Percentiles rank a stretch among this genome's conserved stretches.
Conservation (phyloP, 2,888 invertebrate species). For the Sarcophaga variegata region DNA sequence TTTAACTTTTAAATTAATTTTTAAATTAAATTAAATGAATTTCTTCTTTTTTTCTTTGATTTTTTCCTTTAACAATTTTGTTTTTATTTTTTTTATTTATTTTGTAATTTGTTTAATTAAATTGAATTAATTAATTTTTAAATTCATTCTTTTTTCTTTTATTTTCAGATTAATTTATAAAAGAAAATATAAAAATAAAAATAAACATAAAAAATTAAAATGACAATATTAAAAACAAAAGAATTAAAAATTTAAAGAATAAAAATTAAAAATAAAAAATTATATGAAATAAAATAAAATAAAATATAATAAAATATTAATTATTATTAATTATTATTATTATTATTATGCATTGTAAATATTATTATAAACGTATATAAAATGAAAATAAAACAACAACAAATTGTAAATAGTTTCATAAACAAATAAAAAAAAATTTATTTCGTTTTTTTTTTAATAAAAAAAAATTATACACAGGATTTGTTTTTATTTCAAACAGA, state of each 20-base stretch:
- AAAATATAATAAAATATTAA: neutral
- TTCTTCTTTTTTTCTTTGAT: neutral
- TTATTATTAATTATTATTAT: constrained; percentile 50
- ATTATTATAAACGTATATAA: constrained; percentile 36
- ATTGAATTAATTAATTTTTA: constrained; percentile 25
- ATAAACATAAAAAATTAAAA: constrained; percentile 46
- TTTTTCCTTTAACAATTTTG: constrained; percentile 10
- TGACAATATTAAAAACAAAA: constrained; percentile 65
- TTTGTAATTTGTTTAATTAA: constrained; percentile 16
- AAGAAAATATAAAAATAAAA: constrained; percentile 36
- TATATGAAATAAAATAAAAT: too few relatives aligned
- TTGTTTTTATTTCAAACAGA: constrained; percentile 18
- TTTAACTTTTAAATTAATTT: neutral
- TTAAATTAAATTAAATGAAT: neutral
- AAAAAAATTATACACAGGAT: constrained; percentile 24
- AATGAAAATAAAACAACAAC: constrained; percentile 13
- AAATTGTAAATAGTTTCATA: constrained; percentile 64
- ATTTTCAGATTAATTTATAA: constrained; percentile 65
- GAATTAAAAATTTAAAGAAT: constrained; percentile 13
- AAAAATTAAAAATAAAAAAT: constrained; percentile 20
- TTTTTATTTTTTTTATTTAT: constrained; percentile 14
- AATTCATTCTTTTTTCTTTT: constrained; percentile 42
- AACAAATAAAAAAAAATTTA: constrained; percentile 50
- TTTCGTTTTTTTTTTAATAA: constrained; percentile 55
- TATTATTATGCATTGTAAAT: constrained; percentile 35